Percentiles rank a stretch among this genome's conserved stretches.
phyloP scores from a whole-genome alignment of 1,140 invertebrate genomes.

The Zaprionus ornatus region DNA sequence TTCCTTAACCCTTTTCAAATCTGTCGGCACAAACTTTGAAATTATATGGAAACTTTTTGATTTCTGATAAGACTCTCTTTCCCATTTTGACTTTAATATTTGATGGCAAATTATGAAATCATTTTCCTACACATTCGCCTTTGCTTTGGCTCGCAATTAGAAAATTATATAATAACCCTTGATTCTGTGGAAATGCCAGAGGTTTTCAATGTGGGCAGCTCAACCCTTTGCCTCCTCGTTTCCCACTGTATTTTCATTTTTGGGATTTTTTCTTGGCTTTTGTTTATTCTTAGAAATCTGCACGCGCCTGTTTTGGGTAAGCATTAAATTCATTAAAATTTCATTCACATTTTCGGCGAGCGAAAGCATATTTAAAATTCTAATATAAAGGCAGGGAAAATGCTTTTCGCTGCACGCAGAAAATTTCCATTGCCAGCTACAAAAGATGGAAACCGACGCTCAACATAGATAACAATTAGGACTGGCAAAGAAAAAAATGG shows the following conservation, averaged over 20 bases:
- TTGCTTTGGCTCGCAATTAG: constrained; percentile 17
- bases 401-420: constrained; percentile 56
- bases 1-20: not conserved
- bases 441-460: constrained; percentile 56
- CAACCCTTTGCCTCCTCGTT: constrained; percentile 10
- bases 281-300: constrained; percentile 19
- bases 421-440: constrained; percentile 31
- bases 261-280: not conserved
- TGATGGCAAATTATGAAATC: not conserved
- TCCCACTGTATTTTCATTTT: not conserved
- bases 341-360: constrained; percentile 60
- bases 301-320: constrained; percentile 25
- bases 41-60: not conserved
- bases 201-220: not conserved
- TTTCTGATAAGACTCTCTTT: not conserved
- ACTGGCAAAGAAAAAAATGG: constrained; percentile 29
- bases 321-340: constrained; percentile 80
- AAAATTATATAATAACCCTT: constrained; percentile 9
- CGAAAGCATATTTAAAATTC: constrained; percentile 72
- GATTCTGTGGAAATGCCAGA: constrained; percentile 12
- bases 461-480: constrained; percentile 76
- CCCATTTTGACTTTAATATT: not conserved
- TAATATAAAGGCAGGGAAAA: constrained; percentile 66
- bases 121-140: not conserved
- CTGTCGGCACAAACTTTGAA: not conserved